Evolutionary conservation across 2,888 invertebrate species (phyloP), one percentile per base, ranked within the genome.

Genomic region (Caenorhabditis panamensis): DNA sequence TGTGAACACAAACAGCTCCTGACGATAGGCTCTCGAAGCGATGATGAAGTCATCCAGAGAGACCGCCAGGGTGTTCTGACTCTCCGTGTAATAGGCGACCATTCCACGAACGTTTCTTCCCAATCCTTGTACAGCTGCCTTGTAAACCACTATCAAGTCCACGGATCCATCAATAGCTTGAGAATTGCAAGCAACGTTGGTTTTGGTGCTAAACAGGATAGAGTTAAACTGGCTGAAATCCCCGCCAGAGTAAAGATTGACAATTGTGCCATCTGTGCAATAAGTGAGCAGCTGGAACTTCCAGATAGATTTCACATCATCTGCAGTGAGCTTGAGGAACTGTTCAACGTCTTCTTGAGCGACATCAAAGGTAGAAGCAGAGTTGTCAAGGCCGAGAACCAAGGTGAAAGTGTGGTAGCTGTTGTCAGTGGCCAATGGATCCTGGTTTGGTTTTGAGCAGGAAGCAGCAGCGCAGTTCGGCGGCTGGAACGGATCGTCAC

Each of bases 271-370:
- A 53, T 68, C 73, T 0, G 49, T n/a, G 22, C 79, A 79, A 26
- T 63, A 54, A 8, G 51, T 61, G 9, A 79, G 20, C 18, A 79
- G n/a, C 47, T 79, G 79, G 24, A 68, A 79, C 36, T 68, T 79
- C 79, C 79, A 79, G 31, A 79, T 56, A 31, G 31, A 6, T 31
- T 4, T 9, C 31, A 31, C 4, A 6, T 31, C 9, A 4, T 31
- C 26, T 31, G 18, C 24, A 4, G 18, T 28, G 20, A 56, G 26
- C 16, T 13, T 4, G 9, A 58, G 26, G 5, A 20, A 47, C 1
- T 28, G 1, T 2, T 6, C 0, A 16, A 16, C 18, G 5, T 22
- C 59, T 8, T 59, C 22, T 6, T 11, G 9, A 2, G 28, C 4
- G 3, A 54, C 26, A 16, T 6, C 13, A n/a, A 20, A 20, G 4